Conservation (phyloP, 2,113 vertebrate genomes). For the Colistium nudipinnis region DNA sequence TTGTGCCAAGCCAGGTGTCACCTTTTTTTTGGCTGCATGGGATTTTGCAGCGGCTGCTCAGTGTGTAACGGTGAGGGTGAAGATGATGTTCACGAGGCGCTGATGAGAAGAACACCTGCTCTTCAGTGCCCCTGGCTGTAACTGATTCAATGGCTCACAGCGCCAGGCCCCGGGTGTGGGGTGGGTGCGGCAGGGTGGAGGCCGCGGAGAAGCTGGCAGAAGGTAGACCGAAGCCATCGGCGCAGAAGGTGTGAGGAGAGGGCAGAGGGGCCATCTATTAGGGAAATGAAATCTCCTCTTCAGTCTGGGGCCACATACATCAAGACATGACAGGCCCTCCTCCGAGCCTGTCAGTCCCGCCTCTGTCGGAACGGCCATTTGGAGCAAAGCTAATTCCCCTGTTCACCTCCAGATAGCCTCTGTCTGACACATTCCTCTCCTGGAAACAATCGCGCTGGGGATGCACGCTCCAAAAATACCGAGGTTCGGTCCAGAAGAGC, state of each 20-base stretch:
- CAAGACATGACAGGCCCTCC: conserved; percentile 68
- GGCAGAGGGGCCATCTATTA: conserved; percentile 66
- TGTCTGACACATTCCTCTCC: conserved; percentile 3
- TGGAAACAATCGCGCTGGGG: not conserved
- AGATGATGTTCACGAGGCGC: conserved; percentile 21
- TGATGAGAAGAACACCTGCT: conserved; percentile 21
- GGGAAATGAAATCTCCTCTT: conserved; percentile 76
- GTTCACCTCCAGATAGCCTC: conserved; percentile 57
- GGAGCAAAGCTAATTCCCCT: conserved; percentile 72
- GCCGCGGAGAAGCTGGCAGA: conserved; percentile 27
- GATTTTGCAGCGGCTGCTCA: conserved; percentile 5
- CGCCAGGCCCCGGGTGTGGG: conserved; percentile 26
- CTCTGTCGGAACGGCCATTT: conserved; percentile 72
- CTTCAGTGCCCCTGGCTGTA: conserved; percentile 32
- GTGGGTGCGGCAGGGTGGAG: not conserved
- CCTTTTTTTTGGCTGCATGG: not conserved
- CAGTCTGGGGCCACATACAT: conserved; percentile 68
- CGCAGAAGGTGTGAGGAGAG: conserved; percentile 24
- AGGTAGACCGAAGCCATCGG: conserved; percentile 27
- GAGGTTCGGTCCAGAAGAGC: not conserved
- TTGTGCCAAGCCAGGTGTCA: too few relatives aligned
- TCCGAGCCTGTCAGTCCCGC: conserved; percentile 69
- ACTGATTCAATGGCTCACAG: conserved; percentile 33
- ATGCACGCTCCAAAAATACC: not conserved
- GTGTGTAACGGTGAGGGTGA: not conserved